These are phyloP conservation scores for Malacoctenus gilli DNA, from an alignment of 2,797 vertebrate genomes.

Conservation along the genomic window DNA sequence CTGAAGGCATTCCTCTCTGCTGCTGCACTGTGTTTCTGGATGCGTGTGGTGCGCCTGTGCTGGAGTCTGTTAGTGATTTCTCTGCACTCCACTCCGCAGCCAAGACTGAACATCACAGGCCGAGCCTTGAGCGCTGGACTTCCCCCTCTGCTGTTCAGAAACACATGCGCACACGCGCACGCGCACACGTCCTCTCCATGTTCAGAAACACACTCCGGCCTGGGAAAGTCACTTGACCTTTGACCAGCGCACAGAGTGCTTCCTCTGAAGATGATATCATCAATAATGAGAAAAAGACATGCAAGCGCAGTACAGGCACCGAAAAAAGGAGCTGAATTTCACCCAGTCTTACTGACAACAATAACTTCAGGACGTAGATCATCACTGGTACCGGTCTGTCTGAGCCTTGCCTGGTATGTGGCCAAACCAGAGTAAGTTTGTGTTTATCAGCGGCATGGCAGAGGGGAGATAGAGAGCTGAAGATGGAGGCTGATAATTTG, in stretches of 20 bases:
- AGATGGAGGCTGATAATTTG: slow-evolving; percentile 46
- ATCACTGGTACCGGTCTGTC: slow-evolving; percentile 46
- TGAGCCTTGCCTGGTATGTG: slow-evolving; percentile 61
- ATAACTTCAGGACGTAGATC: slow-evolving; percentile 23
- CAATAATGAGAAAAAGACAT: slow-evolving; percentile 73
- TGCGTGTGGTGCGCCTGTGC: slow-evolving; percentile 31
- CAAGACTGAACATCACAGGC: slow-evolving; percentile 57
- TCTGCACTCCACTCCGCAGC: slow-evolving; percentile 38
- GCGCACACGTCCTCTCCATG: slow-evolving; percentile 53
- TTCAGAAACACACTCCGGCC: slow-evolving; percentile 73
- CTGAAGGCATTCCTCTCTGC: slow-evolving; percentile 61
- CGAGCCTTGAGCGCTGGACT: slow-evolving; percentile 58
- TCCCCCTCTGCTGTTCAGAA: slow-evolving; percentile 61
- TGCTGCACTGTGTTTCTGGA: slow-evolving; percentile 28
- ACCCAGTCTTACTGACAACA: slow-evolving; percentile 27
- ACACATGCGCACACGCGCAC: slow-evolving; percentile 21
- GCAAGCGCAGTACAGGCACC: slow-evolving; percentile 23
- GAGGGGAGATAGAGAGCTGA: slow-evolving; percentile 20
- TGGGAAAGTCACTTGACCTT: slow-evolving; percentile 81
- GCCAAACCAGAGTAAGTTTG: slow-evolving; percentile 62
- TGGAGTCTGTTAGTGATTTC: slow-evolving; percentile 61
- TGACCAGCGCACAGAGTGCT: slow-evolving; percentile 72
- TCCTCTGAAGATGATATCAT: slow-evolving; percentile 75
- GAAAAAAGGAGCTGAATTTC: slow-evolving; percentile 19
- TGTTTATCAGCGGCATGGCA: slow-evolving; percentile 18